Percentiles rank a stretch among this genome's conserved stretches.
phyloP scores from a whole-genome alignment of 2,888 invertebrate genomes.

The Cantharis lateralis region DNA sequence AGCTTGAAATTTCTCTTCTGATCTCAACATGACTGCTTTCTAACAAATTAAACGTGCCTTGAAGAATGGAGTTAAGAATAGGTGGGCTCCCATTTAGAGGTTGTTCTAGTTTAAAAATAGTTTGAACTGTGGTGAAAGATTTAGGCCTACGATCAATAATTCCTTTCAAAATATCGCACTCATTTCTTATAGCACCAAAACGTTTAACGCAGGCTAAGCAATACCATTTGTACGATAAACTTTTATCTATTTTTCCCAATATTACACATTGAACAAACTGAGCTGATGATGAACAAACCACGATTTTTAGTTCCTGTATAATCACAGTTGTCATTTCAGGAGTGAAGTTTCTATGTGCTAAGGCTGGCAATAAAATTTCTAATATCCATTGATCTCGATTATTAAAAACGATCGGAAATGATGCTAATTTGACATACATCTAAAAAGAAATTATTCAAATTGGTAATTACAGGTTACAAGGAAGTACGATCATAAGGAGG shows the following conservation, averaged over 20 bases:
- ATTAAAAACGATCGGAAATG: slow-evolving; percentile 13
- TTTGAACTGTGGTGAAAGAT: background rate
- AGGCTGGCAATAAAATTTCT: slow-evolving; percentile 12
- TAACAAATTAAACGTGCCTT: background rate
- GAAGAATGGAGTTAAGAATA: background rate
- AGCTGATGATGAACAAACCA: background rate
- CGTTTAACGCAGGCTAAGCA: background rate
- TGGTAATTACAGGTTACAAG: background rate
- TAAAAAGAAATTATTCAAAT: background rate
- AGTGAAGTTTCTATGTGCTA: background rate
- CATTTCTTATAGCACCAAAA: background rate
- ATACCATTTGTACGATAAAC: background rate
- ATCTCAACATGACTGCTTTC: background rate
- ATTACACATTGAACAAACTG: background rate
- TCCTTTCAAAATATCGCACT: background rate
- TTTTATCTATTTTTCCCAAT: background rate
- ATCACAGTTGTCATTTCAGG: background rate
- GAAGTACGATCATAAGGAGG: too few species aligned
- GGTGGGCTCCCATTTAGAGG: background rate
- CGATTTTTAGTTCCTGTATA: background rate
- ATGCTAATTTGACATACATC: background rate
- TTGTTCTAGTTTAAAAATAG: background rate
- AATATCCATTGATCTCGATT: slow-evolving; percentile 15
- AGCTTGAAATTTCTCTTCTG: background rate
- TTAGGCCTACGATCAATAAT: background rate